Conservation (phyloP, 2,797 vertebrate genomes). For the Rhynchonycteris naso region DNA sequence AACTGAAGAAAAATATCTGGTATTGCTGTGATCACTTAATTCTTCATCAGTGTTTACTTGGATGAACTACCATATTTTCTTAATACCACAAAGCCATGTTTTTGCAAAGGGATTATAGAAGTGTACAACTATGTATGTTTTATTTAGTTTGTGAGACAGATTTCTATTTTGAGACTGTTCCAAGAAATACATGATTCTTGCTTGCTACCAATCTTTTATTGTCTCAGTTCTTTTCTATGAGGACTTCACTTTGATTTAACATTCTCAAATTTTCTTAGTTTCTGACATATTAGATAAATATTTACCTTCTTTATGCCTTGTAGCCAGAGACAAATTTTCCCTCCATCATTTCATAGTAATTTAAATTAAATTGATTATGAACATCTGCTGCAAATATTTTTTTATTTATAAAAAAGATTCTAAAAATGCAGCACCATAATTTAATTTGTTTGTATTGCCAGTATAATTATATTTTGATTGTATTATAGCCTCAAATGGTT, state of each 20-base stretch:
- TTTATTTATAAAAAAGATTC: neutral
- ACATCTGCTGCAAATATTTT: neutral
- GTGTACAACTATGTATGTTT: neutral
- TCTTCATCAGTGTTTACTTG: neutral
- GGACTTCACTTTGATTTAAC: neutral
- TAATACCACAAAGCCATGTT: neutral
- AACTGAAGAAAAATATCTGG: neutral
- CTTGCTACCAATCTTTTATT: conserved; percentile 16
- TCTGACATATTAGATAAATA: neutral
- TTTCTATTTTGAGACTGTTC: conserved; percentile 23
- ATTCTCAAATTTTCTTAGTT: neutral
- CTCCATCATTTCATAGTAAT: neutral
- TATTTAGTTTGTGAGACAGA: neutral
- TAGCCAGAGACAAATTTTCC: neutral
- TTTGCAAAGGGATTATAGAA: neutral
- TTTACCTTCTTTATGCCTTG: conserved; percentile 1
- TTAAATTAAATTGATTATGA: neutral
- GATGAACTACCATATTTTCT: neutral
- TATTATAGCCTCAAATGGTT: neutral
- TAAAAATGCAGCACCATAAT: neutral
- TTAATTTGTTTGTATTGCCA: neutral
- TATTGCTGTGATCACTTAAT: neutral
- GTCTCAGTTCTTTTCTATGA: conserved; percentile 20
- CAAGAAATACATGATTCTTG: neutral
- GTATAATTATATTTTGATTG: neutral